These are phyloP conservation scores for Anthoscopus minutus DNA, from an alignment of 2,113 vertebrate genomes.

Conservation along the genomic window DNA sequence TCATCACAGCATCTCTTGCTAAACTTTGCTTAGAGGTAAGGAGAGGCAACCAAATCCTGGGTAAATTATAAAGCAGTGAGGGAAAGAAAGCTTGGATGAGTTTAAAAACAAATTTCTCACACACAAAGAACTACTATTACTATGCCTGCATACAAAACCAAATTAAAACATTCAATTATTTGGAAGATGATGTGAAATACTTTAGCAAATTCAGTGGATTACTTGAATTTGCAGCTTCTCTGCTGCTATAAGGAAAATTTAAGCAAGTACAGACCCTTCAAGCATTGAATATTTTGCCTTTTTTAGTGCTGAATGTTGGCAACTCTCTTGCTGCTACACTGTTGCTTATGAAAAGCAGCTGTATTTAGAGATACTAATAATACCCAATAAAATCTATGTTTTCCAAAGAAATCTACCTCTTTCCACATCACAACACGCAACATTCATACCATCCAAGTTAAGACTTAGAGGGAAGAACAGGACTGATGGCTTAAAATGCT, in stretches of 20 bases:
- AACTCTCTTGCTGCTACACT: background rate
- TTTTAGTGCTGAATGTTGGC: constrained; percentile 1
- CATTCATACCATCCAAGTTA: background rate
- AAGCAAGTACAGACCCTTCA: background rate
- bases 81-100: background rate
- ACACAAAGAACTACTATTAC: background rate
- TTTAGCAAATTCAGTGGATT: background rate
- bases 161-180: background rate
- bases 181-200: background rate
- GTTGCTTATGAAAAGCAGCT: constrained; percentile 22
- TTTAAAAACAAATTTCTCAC: background rate
- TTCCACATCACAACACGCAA: background rate
- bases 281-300: background rate
- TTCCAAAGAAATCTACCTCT: background rate
- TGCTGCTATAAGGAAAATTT: background rate
- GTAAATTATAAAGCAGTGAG: background rate
- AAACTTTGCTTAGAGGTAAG: constrained; percentile 39
- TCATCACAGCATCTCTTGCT: constrained; percentile 1
- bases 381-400: background rate
- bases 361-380: background rate
- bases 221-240: background rate
- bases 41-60: background rate
- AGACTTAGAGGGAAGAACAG: background rate
- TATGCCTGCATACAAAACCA: background rate
- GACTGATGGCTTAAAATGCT: background rate